Evolutionary conservation across 2,797 vertebrate species (phyloP).

Genomic region (Amazona ochrocephala): DNA sequence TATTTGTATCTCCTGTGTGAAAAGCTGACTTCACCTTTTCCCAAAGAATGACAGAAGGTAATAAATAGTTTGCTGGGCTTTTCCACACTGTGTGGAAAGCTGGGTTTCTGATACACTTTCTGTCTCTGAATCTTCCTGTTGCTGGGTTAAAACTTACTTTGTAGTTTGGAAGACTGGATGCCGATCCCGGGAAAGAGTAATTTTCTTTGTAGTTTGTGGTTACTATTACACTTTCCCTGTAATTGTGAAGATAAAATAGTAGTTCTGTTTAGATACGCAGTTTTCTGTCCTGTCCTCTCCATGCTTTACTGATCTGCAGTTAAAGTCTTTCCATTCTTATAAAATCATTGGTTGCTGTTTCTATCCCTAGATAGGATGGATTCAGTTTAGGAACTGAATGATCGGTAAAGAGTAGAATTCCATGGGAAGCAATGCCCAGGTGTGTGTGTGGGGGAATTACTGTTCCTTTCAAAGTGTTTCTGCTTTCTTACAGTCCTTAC

Average conservation of each 20-base stretch:
- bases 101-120: neutral
- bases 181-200: neutral
- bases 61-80: neutral
- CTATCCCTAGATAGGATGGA: neutral
- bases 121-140: neutral
- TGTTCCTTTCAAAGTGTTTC: neutral
- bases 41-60: neutral
- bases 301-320: neutral
- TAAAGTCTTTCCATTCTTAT: neutral
- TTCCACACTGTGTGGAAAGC: neutral
- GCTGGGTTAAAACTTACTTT: neutral
- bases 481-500: neutral
- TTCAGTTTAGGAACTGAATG: neutral
- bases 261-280: neutral
- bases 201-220: neutral
- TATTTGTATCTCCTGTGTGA: neutral
- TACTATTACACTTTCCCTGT: neutral
- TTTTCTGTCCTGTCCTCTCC: neutral
- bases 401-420: neutral
- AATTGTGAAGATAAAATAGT: neutral
- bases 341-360: neutral
- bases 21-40: slow-evolving; percentile 12
- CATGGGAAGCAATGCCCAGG: neutral
- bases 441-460: neutral
- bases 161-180: neutral